phyloP scores from a whole-genome alignment of 2,888 invertebrate species.

The Phorcus lineatus region DNA sequence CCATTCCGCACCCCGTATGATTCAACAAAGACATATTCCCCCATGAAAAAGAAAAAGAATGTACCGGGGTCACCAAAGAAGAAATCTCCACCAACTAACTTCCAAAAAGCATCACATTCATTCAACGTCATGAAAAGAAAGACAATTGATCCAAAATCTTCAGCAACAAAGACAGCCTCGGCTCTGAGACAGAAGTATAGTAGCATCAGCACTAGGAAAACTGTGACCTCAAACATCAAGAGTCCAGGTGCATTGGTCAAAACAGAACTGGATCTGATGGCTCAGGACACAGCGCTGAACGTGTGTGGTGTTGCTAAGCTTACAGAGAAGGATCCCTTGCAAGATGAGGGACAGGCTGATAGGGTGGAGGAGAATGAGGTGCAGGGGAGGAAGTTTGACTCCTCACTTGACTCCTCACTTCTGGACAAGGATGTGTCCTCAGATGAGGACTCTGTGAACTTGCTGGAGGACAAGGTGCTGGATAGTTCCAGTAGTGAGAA shows the following conservation, averaged over 20 bases:
- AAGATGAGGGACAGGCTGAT: conserved; percentile 29
- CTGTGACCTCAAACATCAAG: conserved; percentile 29
- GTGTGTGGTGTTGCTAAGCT: conserved; percentile 34
- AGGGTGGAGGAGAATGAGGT: background rate
- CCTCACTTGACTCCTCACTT: background rate
- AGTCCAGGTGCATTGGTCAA: background rate
- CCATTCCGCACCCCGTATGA: conserved; percentile 83
- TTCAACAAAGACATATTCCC: conserved; percentile 49
- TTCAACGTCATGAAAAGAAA: conserved; percentile 12
- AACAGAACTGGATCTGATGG: background rate
- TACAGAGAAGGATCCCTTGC: conserved; percentile 40
- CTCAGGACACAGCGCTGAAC: background rate
- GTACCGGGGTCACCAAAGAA: background rate
- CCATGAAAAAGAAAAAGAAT: conserved; percentile 35
- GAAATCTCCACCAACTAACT: conserved; percentile 10
- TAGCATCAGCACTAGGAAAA: conserved; percentile 50
- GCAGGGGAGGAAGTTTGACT: background rate
- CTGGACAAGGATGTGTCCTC: background rate
- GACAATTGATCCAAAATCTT: conserved; percentile 41
- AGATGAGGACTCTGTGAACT: background rate
- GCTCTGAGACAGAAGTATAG: conserved; percentile 69
- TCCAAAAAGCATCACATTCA: conserved; percentile 21
- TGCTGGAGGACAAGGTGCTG: conserved; percentile 16
- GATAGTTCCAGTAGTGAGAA: background rate
- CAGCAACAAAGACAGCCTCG: conserved; percentile 61